Conservation (phyloP, 1,140 invertebrate species). For the Drosophila watanabei region DNA sequence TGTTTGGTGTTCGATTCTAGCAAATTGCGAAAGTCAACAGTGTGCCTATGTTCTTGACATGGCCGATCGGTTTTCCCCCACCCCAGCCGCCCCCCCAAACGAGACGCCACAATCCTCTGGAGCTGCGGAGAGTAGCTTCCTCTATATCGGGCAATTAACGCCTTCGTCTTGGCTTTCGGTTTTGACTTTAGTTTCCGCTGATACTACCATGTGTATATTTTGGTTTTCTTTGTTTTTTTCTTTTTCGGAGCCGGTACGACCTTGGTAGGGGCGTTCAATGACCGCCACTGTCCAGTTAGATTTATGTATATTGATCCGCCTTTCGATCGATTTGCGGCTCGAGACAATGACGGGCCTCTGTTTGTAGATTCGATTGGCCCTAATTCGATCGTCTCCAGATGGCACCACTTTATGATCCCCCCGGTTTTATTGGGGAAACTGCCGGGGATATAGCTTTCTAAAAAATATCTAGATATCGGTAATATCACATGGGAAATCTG, state of each 20-base stretch:
- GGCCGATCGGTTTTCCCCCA: slow-evolving; percentile 28
- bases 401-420: slow-evolving; percentile 37
- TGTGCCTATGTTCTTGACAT: slow-evolving; percentile 30
- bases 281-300: slow-evolving; percentile 65
- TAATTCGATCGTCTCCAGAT: slow-evolving; percentile 38
- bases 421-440: slow-evolving; percentile 3
- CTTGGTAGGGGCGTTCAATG: slow-evolving; percentile 64
- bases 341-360: slow-evolving; percentile 37
- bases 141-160: slow-evolving; percentile 42
- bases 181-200: slow-evolving; percentile 3
- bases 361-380: slow-evolving; percentile 40
- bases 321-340: slow-evolving; percentile 24
- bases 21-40: slow-evolving; percentile 40
- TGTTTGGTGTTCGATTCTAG: slow-evolving; percentile 22
- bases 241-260: slow-evolving; percentile 22
- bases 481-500: background rate
- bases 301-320: slow-evolving; percentile 47
- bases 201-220: slow-evolving; percentile 19
- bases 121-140: slow-evolving; percentile 17
- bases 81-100: background rate
- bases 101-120: slow-evolving; percentile 9
- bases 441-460: slow-evolving; percentile 2
- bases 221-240: slow-evolving; percentile 6
- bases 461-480: slow-evolving; percentile 1
- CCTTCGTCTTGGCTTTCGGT: slow-evolving; percentile 28